Evolutionary conservation across 2,797 vertebrate genomes (phyloP), one percentile per base, ranked within the genome.

Genomic region (Pteronotus mesoamericanus): DNA sequence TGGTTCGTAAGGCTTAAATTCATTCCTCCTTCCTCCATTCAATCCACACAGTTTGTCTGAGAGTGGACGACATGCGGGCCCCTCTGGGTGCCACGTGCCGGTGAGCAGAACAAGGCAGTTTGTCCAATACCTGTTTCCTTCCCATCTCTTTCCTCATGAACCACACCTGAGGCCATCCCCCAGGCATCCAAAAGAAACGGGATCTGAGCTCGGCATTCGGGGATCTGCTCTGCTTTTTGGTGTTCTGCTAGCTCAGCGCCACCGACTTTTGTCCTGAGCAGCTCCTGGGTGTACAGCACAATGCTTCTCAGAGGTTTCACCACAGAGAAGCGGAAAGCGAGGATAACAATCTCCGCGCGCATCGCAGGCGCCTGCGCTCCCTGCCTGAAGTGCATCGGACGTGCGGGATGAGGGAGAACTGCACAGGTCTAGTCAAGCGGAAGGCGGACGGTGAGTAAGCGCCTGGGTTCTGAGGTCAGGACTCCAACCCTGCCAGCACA

Each of bases 381-480:
- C 0, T 0, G 53, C 44, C 0, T 16, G 57, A 68, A 11, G 48
- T 7, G 5, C n/a, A 3, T 12, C 2, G 21, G 53, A 7, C 0
- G 0, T 0, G 9, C 0, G 11, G 61, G 24, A 34, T 12, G 46
- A 86, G n/a, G 69, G 0, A 0, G 55, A 37, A 10, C 53, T 19
- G 0, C 3, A 2, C 0, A 1, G 21, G 6, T 4, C 0, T 4
- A n/a, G 44, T 44, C 3, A 5, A 74, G 59, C 0, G 3, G 57
- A 51, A 37, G 57, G 80, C 4, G 29, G 44, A 11, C 0, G 55
- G n/a, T 0, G 7, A 72, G 21, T 2, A 18, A 42, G 29, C 7
- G 10, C 5, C 0, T 59, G 32, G 39, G 29, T 32, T 42, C 88
- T 71, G 32, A 51, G 0, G 22, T 55, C 14, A 53, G 88, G 46